Base-by-base conservation (phyloP, 2,888 invertebrate genomes). In the Heliconius sara region DNA sequence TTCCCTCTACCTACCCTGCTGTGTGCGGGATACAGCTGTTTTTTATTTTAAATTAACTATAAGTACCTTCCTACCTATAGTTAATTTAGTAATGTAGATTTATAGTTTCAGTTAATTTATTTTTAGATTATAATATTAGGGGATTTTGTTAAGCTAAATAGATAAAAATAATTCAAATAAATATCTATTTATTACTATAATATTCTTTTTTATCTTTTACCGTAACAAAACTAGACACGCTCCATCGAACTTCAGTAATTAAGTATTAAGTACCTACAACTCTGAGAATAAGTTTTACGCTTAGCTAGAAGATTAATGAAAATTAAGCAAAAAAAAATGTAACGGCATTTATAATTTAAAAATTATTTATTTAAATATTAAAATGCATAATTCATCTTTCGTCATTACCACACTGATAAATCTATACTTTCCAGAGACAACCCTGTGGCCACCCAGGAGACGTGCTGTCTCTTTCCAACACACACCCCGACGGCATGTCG, bases 361-460 rank as follows among this genome's bases (percentile, higher is more conserved):
- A 67, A 39, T 9, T n/a, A 25, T 47, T 70, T 70, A 70, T 70
- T 43, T 47, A 70, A 70, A 47, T 47, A 70, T 47, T 47, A 25
- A 68, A 70, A 70, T 70, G 70, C 43, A 70, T 70, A 70, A 70
- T 70, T 70, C 73, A 57, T 73, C 57, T 73, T 22, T 57, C 57
- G 57, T 57, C 30, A 73, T 73, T 73, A 60, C 57, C 52, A 30
- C 57, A 73, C 57, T 73, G 73, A 73, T 70, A 73, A 73, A 73
- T 73, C 34, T 73, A 73, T 73, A 30, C 52, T 30, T 72, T n/a
- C 73, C 57, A 34, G 60, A 60, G 75, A 65, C 75, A 75, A 47
- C 75, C 66, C 75, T 76, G 81, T 80, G 90, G 88, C 93, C 93
- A 93, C 93, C 93, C 92, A 91, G 86, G 87, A 76, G 89, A 80